Conservation (phyloP, 2,113 vertebrate genomes). For the Pachycephala philippinensis region DNA sequence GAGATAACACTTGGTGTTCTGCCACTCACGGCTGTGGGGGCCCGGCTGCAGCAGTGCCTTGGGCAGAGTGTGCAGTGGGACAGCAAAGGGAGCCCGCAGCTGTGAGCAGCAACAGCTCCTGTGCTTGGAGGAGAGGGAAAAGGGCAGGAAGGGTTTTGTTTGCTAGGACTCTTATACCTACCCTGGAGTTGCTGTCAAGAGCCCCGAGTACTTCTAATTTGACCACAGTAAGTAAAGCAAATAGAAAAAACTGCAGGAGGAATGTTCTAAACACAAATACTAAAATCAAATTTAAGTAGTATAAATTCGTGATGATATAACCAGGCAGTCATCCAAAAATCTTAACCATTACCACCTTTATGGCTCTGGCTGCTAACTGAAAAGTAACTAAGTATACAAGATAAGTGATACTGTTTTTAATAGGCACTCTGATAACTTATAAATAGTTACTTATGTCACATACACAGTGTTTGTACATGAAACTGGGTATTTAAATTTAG, state of each 20-base stretch:
- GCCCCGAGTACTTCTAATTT: background rate
- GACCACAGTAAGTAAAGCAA: background rate
- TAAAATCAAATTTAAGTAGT: background rate
- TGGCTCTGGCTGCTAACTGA: background rate
- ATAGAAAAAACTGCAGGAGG: background rate
- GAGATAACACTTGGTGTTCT: background rate
- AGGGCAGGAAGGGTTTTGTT: background rate
- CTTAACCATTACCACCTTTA: background rate
- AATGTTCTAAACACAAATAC: background rate
- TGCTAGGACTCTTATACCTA: background rate
- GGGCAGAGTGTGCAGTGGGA: background rate
- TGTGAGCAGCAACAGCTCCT: background rate
- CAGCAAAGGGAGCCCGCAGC: background rate
- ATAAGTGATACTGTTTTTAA: background rate
- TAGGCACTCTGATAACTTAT: background rate
- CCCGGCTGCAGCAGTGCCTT: background rate
- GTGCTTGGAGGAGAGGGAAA: background rate
- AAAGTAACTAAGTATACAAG: background rate
- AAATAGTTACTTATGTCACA: conserved; percentile 15
- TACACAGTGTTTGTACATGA: background rate
- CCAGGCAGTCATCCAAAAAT: background rate
- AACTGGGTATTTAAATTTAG: conserved; percentile 25
- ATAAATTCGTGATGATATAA: background rate
- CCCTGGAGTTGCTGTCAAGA: background rate
- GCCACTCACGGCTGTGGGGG: background rate